These are phyloP conservation scores for Azemiops feae DNA, from an alignment of 2,113 vertebrate genomes.

Conservation along the genomic window DNA sequence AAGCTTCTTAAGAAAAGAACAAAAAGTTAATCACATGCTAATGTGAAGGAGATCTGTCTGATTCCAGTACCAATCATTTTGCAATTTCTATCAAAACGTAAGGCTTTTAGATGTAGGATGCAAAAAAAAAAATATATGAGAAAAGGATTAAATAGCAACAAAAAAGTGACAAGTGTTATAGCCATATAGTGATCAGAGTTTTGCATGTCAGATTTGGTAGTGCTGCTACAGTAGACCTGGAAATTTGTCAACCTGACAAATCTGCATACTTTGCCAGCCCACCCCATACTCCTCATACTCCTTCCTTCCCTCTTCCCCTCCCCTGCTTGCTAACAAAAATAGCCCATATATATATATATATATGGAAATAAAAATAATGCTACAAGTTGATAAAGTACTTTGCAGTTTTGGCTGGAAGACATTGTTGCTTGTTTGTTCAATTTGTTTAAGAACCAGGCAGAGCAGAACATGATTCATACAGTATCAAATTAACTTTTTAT, in stretches of 20 bases:
- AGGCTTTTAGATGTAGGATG: background rate
- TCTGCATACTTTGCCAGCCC: background rate
- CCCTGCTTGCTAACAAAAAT: background rate
- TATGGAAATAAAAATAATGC: background rate
- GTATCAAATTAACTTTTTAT: background rate
- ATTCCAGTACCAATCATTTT: background rate
- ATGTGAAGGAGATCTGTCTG: background rate
- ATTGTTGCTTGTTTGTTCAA: background rate
- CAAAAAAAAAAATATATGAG: background rate
- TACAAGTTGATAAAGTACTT: background rate
- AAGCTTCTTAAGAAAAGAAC: conserved; percentile 5
- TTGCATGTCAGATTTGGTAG: background rate
- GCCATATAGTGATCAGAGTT: background rate
- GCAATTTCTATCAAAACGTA: conserved; percentile 5
- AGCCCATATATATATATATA: background rate
- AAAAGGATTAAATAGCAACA: background rate
- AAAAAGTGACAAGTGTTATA: background rate
- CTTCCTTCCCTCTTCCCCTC: background rate
- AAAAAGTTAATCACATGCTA: conserved; percentile 3
- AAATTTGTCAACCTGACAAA: background rate
- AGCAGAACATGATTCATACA: background rate
- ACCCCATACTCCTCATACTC: background rate
- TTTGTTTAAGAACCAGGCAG: background rate
- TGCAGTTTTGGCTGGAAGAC: background rate
- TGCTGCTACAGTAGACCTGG: background rate